Evolutionary conservation across 2,888 invertebrate genomes (phyloP).

Genomic region (Macaria liturata): DNA sequence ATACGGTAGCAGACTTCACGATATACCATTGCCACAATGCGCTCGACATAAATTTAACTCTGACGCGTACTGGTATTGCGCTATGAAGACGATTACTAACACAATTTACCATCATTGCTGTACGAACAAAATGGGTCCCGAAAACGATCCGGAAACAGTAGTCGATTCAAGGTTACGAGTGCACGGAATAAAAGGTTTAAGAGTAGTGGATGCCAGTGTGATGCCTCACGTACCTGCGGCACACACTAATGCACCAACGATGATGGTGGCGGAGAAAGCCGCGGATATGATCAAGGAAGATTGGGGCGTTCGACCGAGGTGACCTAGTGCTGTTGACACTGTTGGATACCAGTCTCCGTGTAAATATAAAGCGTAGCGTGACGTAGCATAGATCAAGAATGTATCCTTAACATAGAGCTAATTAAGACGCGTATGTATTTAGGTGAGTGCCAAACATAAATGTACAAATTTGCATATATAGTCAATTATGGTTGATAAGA

Average conservation of each 20-base stretch:
- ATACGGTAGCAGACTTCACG: constrained; percentile 79
- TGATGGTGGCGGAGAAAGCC: constrained; percentile 84
- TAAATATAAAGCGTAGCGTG: neutral
- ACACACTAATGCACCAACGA: constrained; percentile 82
- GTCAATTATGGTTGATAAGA: no score
- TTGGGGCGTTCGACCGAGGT: constrained; percentile 46
- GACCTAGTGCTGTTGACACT: constrained; percentile 1
- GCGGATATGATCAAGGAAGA: constrained; percentile 79
- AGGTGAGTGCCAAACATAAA: no score
- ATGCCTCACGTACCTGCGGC: constrained; percentile 83
- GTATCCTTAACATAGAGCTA: no score
- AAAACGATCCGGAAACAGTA: constrained; percentile 72
- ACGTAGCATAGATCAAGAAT: no score
- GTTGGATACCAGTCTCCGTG: constrained; percentile 13
- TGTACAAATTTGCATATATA: no score
- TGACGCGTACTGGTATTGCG: constrained; percentile 88
- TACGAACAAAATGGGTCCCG: constrained; percentile 81
- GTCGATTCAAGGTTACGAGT: constrained; percentile 79
- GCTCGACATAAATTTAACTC: constrained; percentile 75
- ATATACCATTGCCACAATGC: constrained; percentile 82
- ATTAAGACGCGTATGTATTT: no score
- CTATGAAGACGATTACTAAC: constrained; percentile 75
- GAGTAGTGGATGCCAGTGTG: constrained; percentile 83
- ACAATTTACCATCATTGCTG: constrained; percentile 83
- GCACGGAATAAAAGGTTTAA: constrained; percentile 71